Conservation (phyloP, 2,888 invertebrate species). For the Sarcophaga carnaria region DNA sequence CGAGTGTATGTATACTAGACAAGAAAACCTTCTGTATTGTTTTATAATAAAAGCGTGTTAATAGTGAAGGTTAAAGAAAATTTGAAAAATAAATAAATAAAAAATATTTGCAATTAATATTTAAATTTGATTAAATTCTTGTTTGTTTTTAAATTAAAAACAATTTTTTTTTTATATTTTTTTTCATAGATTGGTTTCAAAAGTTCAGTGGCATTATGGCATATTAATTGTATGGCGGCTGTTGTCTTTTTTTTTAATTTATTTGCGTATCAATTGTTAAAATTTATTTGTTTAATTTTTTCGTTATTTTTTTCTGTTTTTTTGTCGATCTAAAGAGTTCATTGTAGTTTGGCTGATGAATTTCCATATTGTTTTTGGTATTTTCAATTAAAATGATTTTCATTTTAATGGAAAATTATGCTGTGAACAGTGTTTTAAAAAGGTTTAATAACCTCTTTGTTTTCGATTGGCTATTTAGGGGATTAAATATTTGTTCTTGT, state of each 20-base stretch:
- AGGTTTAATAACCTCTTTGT: neutral
- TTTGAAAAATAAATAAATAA: neutral
- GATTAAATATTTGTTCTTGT: neutral
- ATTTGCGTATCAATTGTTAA: conserved; percentile 35
- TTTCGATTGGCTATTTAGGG: neutral
- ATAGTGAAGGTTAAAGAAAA: neutral
- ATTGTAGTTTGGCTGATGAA: conserved; percentile 8
- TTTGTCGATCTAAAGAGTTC: conserved; percentile 14
- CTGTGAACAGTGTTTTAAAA: neutral
- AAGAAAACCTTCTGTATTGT: no score
- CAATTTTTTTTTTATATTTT: neutral
- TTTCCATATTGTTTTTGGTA: neutral
- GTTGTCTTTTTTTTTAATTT: neutral
- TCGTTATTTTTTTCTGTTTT: neutral
- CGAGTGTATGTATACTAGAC: neutral
- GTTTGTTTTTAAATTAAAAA: neutral
- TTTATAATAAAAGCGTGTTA: neutral
- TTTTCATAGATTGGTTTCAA: neutral
- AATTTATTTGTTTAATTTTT: conserved; percentile 20
- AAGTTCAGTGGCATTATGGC: conserved; percentile 45
- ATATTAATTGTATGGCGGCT: neutral
- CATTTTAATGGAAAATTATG: neutral
- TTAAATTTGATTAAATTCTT: neutral
- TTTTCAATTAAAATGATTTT: neutral
- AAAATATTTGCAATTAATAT: no score